phyloP scores from a whole-genome alignment of 2,113 vertebrate genomes.

The Boulengeromyrus knoepffleri region DNA sequence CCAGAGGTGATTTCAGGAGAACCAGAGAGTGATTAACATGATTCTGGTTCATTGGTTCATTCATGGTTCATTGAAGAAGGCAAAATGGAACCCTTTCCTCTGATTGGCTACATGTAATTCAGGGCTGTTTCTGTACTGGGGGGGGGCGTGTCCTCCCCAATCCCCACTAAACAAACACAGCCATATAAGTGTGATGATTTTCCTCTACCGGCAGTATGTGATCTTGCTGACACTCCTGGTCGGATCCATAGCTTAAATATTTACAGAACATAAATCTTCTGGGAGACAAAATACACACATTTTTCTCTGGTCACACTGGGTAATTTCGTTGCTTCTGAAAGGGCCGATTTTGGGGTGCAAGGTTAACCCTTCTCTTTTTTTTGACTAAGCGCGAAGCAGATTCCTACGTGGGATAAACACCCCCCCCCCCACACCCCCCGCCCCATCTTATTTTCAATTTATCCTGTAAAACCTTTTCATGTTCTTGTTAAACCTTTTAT shows the following conservation, averaged over 20 bases:
- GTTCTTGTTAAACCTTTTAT: slow-evolving; percentile 61
- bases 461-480: slow-evolving; percentile 61
- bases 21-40: not conserved
- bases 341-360: not conserved
- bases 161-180: not conserved
- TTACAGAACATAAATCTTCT: not conserved
- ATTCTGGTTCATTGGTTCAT: not conserved
- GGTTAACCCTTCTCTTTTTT: not conserved
- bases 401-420: slow-evolving; percentile 38
- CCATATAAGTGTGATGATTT: not conserved
- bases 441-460: slow-evolving; percentile 62
- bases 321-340: not conserved
- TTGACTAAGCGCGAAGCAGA: not conserved
- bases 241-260: not conserved
- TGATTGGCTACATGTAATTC: not conserved
- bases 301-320: not conserved
- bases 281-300: not conserved
- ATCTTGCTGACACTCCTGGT: not conserved
- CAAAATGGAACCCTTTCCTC: not conserved
- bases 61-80: not conserved
- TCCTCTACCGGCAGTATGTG: not conserved
- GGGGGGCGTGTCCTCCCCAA: not conserved
- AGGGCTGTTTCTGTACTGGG: not conserved
- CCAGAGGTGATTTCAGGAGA: not conserved
- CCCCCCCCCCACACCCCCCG: slow-evolving; percentile 48